Base-by-base conservation (phyloP, 1,140 invertebrate genomes). In the Stegodyphus mimosarum region DNA sequence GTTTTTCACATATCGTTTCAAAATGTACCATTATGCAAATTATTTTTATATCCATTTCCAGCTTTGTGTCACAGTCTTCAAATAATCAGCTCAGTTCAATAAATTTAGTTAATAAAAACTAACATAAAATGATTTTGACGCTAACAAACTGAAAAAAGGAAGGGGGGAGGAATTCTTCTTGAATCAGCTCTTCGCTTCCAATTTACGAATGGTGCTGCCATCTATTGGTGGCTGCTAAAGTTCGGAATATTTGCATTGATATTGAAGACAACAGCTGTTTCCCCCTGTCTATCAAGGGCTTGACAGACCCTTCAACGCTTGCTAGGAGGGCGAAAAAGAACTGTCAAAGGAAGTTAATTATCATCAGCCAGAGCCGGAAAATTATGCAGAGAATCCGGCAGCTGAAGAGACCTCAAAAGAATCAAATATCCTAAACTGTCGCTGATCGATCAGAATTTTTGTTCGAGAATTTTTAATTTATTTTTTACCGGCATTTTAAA, bases 201-300 rank as follows among this genome's bases (percentile, higher is more conserved):
- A 33, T 33, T 33, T 33, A 33, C 33, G n/a, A n/a, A 64, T 72
- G 55, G 78, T 81, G 70, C 69, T 81, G 78, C 78, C 78, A 71
- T 81, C 78, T 81, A 18, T 71, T 63, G 78, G 13, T 53, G 50
- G 15, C 10, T 18, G 15, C 52, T 18, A 50, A 15, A 78, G 18
- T 72, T 81, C 72, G 63, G 60, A 81, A 81, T 79, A 79, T 79
- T 79, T 79, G 77, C 77, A 79, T 79, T 69, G 77, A 79, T 63
- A 81, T 81, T 72, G 70, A 48, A 72, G 70, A 64, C 69, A 72
- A 71, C 78, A 81, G 67, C 78, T 81, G 78, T 72, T 71, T 60
- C 76, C 55, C 49, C 67, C 53, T 71, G 78, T 71, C 78, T 81
- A 69, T 81, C 78, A 81, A 81, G 48, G 7, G 51, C 11, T 13